These are phyloP conservation scores for Urocolius indicus DNA, from an alignment of 2,113 vertebrate genomes.

Conservation along the genomic window DNA sequence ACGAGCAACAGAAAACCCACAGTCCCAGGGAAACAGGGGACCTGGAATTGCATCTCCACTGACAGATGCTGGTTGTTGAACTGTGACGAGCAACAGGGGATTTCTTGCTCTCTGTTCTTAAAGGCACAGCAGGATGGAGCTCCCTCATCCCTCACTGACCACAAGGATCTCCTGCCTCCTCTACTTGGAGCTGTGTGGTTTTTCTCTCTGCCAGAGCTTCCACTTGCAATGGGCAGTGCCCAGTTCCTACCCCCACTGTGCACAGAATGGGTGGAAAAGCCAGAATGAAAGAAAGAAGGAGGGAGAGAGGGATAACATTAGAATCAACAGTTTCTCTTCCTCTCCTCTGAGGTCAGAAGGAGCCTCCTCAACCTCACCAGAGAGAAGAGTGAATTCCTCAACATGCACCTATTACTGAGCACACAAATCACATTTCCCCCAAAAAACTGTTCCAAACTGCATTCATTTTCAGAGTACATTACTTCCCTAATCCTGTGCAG, in stretches of 20 bases:
- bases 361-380: conserved; percentile 46
- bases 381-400: conserved; percentile 59
- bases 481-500: conserved; percentile 71
- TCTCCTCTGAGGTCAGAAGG: conserved; percentile 31
- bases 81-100: not conserved
- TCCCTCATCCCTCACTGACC: not conserved
- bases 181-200: not conserved
- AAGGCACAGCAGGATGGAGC: not conserved
- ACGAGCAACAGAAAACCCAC: not conserved
- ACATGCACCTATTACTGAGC: conserved; percentile 68
- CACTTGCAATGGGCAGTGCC: accelerated
- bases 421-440: conserved; percentile 72
- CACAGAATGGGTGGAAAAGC: not conserved
- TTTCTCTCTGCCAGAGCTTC: not conserved
- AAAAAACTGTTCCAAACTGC: conserved; percentile 68
- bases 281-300: not conserved
- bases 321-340: conserved; percentile 38
- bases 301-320: not conserved
- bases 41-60: not conserved
- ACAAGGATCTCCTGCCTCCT: not conserved
- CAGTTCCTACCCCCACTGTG: not conserved
- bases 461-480: conserved; percentile 76
- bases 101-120: not conserved
- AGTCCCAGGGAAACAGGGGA: not conserved
- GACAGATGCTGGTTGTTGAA: not conserved